A percentile compares a stretch with the other conserved stretches of the same genome.
These are phyloP conservation scores for Phthorimaea operculella DNA, from an alignment of 1,140 invertebrate species.

Conservation along the genomic window DNA sequence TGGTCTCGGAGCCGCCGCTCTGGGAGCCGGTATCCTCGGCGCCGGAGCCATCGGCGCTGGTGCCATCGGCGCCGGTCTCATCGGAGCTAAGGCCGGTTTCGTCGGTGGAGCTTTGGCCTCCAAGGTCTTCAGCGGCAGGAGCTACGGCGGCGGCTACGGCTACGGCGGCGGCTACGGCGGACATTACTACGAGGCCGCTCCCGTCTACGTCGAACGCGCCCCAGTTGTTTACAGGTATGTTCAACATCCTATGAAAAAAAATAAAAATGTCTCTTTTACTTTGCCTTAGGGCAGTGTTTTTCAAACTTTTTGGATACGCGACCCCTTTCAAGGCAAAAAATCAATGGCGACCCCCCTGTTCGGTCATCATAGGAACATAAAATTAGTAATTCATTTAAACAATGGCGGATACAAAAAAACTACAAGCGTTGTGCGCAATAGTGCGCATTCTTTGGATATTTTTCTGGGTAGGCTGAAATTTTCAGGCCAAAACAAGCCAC, in stretches of 20 bases:
- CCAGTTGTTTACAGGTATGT: constrained; percentile 10
- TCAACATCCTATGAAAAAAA: constrained; percentile 8
- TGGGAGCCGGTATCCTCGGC: constrained; percentile 9
- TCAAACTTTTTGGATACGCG: too few species aligned
- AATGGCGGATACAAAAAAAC: too few species aligned
- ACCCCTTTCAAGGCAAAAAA: too few species aligned
- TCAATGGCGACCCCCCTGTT: too few species aligned
- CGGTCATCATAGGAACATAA: too few species aligned
- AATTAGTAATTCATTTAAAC: too few species aligned
- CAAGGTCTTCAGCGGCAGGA: constrained; percentile 28
- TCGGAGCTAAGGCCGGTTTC: constrained; percentile 48
- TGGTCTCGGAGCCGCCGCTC: constrained; percentile 8
- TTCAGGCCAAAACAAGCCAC: too few species aligned
- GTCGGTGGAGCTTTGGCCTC: constrained; percentile 47
- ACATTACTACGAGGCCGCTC: constrained; percentile 17
- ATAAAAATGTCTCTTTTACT: too few species aligned
- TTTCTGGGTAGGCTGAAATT: too few species aligned
- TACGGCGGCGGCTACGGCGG: constrained; percentile 18
- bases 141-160: constrained; percentile 30
- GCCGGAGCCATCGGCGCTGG: constrained; percentile 9
- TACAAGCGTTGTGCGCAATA: too few species aligned
- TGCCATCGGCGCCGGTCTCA: constrained; percentile 7
- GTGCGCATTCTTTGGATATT: too few species aligned
- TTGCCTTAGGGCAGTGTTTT: too few species aligned
- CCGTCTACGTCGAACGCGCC: background rate